phyloP scores from a whole-genome alignment of 2,888 invertebrate species.

The Tricholauxania praeusta region DNA sequence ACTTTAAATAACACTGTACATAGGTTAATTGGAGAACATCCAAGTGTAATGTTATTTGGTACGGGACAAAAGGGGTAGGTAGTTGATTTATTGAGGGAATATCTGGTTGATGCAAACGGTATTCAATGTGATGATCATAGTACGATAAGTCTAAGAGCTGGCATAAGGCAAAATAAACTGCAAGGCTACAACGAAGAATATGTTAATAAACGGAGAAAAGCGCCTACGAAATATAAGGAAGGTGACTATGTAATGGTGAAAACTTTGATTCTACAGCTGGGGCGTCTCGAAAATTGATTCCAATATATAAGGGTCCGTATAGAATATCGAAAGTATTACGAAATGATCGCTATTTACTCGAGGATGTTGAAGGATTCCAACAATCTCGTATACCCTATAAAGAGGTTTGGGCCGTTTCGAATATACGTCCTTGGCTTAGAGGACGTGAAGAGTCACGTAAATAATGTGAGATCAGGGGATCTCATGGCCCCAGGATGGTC shows the following conservation, averaged over 20 bases:
- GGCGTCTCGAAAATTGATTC: slow-evolving; percentile 1
- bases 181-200: no score
- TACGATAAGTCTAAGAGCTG: background rate
- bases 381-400: background rate
- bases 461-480: no score
- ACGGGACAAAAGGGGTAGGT: slow-evolving; percentile 6
- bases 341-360: background rate
- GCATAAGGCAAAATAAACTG: no score
- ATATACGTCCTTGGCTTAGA: background rate
- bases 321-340: slow-evolving; percentile 4
- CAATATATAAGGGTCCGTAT: slow-evolving; percentile 11
- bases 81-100: slow-evolving; percentile 1
- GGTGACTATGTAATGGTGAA: no score
- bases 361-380: background rate
- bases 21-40: no score
- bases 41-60: no score
- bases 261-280: background rate
- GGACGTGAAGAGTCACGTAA: no score
- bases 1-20: no score
- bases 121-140: background rate
- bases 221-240: no score
- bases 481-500: no score
- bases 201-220: no score
- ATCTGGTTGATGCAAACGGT: background rate
- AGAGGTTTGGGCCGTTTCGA: slow-evolving; percentile 9